Evolutionary conservation across 2,113 vertebrate genomes (phyloP).

Genomic region (Archocentrus centrarchus): DNA sequence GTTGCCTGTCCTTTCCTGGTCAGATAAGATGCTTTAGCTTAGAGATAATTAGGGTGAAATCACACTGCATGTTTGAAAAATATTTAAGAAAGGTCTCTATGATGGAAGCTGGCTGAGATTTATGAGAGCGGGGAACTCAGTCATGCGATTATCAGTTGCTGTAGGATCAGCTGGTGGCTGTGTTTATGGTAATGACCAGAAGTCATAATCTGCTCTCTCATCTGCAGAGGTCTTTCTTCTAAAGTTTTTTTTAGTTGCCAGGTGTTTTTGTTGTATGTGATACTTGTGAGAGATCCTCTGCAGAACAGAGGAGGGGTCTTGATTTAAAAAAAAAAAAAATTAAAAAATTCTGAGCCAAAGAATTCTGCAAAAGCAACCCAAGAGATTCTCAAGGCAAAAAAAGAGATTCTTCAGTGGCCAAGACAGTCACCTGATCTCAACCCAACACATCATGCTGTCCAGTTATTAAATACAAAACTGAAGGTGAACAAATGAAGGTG

Average conservation of each 20-base stretch:
- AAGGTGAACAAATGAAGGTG: background rate
- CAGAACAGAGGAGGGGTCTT: background rate
- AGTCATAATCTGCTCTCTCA: background rate
- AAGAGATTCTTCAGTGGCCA: background rate
- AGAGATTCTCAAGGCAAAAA: background rate
- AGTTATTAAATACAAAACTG: background rate
- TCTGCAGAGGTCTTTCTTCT: background rate
- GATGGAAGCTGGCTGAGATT: conserved; percentile 7
- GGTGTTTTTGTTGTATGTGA: background rate
- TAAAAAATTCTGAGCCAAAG: too few species aligned
- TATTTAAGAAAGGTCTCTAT: conserved; percentile 4
- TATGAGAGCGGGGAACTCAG: background rate
- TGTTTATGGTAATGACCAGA: conserved; percentile 8
- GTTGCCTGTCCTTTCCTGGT: conserved; percentile 22
- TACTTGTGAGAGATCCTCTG: background rate
- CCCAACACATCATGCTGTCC: background rate
- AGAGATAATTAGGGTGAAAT: background rate
- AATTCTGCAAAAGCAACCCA: too few species aligned
- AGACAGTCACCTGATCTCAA: background rate
- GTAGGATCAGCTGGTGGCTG: background rate
- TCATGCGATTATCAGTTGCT: background rate
- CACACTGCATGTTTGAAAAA: background rate
- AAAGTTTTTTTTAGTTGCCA: background rate
- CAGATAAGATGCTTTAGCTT: background rate
- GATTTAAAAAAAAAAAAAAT: too few species aligned